A percentile compares a stretch with the other conserved stretches of the same genome.
These are phyloP conservation scores for Poeciliopsis turrubarensis DNA, from an alignment of 2,113 vertebrate genomes.

Conservation along the genomic window DNA sequence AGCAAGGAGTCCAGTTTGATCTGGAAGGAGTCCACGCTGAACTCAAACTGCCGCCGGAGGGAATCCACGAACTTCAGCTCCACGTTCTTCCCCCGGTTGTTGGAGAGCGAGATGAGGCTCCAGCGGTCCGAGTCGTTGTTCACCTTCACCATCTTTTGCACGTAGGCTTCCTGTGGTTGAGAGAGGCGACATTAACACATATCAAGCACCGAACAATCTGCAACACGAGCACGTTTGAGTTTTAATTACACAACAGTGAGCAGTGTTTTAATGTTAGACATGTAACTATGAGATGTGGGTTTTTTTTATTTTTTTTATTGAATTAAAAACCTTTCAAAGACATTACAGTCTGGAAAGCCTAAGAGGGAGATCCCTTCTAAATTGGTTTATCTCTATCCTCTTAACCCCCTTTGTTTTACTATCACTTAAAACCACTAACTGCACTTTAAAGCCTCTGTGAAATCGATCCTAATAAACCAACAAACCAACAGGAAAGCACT, in stretches of 20 bases:
- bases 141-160: constrained; percentile 99
- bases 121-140: constrained; percentile 98
- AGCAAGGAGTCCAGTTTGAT: constrained; percentile 98
- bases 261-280: background rate
- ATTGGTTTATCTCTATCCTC: constrained; percentile 79
- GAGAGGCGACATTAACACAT: background rate
- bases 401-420: constrained; percentile 66
- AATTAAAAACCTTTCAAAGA: constrained; percentile 37
- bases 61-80: constrained; percentile 99
- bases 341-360: constrained; percentile 31
- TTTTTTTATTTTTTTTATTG: too few species aligned
- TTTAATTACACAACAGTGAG: background rate
- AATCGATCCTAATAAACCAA: constrained; percentile 5
- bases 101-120: constrained; percentile 98
- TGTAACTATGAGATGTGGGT: background rate
- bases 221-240: background rate
- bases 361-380: constrained; percentile 69
- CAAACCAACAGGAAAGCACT: too few species aligned
- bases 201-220: background rate
- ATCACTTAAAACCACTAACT: constrained; percentile 65
- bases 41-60: constrained; percentile 97
- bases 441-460: constrained; percentile 27
- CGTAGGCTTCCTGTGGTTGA: constrained; percentile 89
- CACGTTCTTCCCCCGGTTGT: constrained; percentile 98
- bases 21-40: constrained; percentile 99